A percentile compares a stretch with the other conserved stretches of the same genome.
Evolutionary conservation across 1,140 invertebrate species (phyloP).

Genomic region (Drosophila busckii): DNA sequence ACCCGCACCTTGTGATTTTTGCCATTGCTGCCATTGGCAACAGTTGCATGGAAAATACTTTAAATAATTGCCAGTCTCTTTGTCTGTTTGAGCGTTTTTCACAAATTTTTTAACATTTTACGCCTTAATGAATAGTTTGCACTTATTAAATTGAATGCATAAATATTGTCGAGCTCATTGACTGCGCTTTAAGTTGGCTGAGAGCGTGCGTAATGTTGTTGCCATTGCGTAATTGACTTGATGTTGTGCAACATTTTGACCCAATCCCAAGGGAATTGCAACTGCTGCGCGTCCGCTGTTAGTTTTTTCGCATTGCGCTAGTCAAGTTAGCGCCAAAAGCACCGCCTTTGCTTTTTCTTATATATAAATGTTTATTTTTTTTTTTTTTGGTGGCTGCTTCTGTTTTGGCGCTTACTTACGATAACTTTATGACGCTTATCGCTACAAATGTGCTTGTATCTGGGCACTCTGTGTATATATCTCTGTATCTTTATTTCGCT

Average conservation of each 20-base stretch:
- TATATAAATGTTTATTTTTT: neutral
- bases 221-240: slow-evolving; percentile 64
- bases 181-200: too few relatives aligned
- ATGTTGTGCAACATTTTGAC: slow-evolving; percentile 40
- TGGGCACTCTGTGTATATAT: slow-evolving; percentile 47
- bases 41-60: too few relatives aligned
- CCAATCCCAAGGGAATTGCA: slow-evolving; percentile 13
- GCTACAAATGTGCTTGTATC: slow-evolving; percentile 76
- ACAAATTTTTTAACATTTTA: too few relatives aligned
- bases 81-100: too few relatives aligned
- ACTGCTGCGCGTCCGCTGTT: slow-evolving; percentile 32
- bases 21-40: too few relatives aligned
- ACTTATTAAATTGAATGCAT: too few relatives aligned
- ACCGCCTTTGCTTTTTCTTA: neutral
- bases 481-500: slow-evolving; percentile 73
- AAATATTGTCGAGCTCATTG: too few relatives aligned
- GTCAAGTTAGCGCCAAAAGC: slow-evolving; percentile 12
- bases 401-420: slow-evolving; percentile 71
- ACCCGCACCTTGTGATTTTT: too few relatives aligned
- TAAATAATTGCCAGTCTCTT: too few relatives aligned
- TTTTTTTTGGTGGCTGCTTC: slow-evolving; percentile 31
- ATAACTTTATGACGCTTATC: slow-evolving; percentile 76
- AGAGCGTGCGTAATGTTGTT: slow-evolving; percentile 49
- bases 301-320: slow-evolving; percentile 35
- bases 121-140: too few relatives aligned